phyloP scores from a whole-genome alignment of 2,888 invertebrate species.

The Cryptocephalus moraei region DNA sequence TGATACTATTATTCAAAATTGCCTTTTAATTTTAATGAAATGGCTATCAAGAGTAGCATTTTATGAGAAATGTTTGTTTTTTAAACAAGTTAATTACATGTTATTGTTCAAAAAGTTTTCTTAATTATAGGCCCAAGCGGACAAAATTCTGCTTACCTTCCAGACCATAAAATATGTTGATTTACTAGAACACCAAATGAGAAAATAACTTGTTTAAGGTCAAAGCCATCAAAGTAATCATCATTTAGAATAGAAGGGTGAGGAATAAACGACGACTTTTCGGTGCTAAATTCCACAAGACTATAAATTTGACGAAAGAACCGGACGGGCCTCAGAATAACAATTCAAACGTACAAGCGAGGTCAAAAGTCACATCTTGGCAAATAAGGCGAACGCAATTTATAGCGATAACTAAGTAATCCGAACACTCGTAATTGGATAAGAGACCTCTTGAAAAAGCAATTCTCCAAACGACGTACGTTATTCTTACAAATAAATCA shows the following conservation, averaged over 20 bases:
- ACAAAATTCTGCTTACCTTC: neutral
- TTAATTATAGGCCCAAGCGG: neutral
- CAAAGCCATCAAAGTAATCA: too few species aligned
- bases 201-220: too few species aligned
- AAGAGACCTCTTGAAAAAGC: conserved; percentile 15
- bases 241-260: too few species aligned
- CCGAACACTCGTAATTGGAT: conserved; percentile 8
- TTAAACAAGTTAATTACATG: conserved; percentile 3
- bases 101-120: conserved; percentile 2
- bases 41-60: neutral
- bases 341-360: too few species aligned
- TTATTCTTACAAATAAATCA: neutral
- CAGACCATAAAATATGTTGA: conserved; percentile 2
- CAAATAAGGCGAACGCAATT: too few species aligned
- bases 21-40: conserved; percentile 4
- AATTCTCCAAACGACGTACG: conserved; percentile 14
- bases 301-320: too few species aligned
- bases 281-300: too few species aligned
- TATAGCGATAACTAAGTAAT: conserved; percentile 14
- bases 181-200: conserved; percentile 1
- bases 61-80: conserved; percentile 5
- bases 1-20: conserved; percentile 1
- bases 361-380: too few species aligned
- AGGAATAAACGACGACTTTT: too few species aligned
- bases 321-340: too few species aligned